phyloP scores from a whole-genome alignment of 2,888 invertebrate species.

The Acholoe squamosa region DNA sequence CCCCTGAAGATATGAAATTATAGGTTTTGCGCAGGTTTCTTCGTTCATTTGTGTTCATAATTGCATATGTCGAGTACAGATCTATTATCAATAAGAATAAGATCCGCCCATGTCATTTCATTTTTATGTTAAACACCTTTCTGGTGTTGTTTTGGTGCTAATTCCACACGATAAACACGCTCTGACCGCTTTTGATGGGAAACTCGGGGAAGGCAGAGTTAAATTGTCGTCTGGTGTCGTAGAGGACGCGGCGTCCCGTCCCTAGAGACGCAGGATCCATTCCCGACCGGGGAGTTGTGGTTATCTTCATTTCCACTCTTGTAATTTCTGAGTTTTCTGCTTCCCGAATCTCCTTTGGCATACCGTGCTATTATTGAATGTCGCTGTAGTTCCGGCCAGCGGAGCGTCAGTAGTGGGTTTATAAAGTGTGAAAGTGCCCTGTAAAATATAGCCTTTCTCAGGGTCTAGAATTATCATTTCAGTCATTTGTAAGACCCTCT shows the following conservation, averaged over 20 bases:
- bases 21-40: too few species aligned
- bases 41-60: too few species aligned
- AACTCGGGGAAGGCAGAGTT: slow-evolving; percentile 31
- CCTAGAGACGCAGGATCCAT: slow-evolving; percentile 41
- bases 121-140: not conserved
- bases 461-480: too few species aligned
- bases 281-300: slow-evolving; percentile 45
- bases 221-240: slow-evolving; percentile 18
- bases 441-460: too few species aligned
- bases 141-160: slow-evolving; percentile 43
- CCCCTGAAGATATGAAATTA: too few species aligned
- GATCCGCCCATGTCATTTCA: slow-evolving; percentile 49
- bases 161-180: not conserved
- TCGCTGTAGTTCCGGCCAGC: not conserved
- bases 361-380: slow-evolving; percentile 42
- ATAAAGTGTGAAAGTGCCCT: not conserved
- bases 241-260: slow-evolving; percentile 12
- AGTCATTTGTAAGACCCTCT: too few species aligned
- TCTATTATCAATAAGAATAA: not conserved
- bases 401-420: too few species aligned
- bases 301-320: slow-evolving; percentile 59
- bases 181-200: not conserved
- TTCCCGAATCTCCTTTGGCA: slow-evolving; percentile 30
- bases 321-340: slow-evolving; percentile 57
- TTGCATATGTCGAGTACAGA: too few species aligned